Evolutionary conservation across 2,888 invertebrate genomes (phyloP), one percentile per base, ranked within the genome.

Genomic region (Helicoverpa assulta): DNA sequence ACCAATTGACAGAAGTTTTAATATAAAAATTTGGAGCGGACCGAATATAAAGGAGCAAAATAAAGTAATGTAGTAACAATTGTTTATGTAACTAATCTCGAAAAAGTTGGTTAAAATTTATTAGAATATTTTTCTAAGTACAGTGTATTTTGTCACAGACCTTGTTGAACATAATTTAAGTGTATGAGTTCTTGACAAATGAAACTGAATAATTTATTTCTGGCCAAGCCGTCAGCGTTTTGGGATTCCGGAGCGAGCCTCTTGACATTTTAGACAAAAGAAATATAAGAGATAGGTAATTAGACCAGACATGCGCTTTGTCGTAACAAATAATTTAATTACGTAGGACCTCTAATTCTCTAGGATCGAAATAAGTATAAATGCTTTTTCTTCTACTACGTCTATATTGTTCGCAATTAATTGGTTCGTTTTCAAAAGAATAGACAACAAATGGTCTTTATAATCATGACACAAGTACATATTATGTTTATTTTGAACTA

Each of bases 1-100:
- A 43, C 53, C 59, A 21, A 62, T 57, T 52, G 26, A 61, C 60
- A 29, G 37, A 75, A 76, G 40, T 65, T 66, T 78, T 51, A 26
- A 37, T 76, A 37, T 58, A 57, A 59, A 58, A 70, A 53, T 16
- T 50, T 55, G 18, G 12, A 29, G 19, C 10, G 50, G 8, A 1
- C 6, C 8, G 21, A 66, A 51, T 64, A 61, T 29, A 50, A 58
- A 67, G 12, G 26, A 61, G 19, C 14, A 33, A 74, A 67, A 67
- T 64, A 52, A 56, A 10, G 16, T 16, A 26, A 21, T 66, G n/a
- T 29, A 7, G 5, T 26, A 47, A 62, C 18, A 51, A 52, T 14
- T 33, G 16, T 52, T 40, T 40, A 29, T 6, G 33, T 61, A 56
- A 53, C 53, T 26, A 29, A 47, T n/a, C 16, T 47, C n/a, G 3